Percentiles rank a stretch among this genome's conserved stretches.
Evolutionary conservation across 35 echinoderm and acorn worm genomes (phyloP).

Genomic region (Holothuria glaberrima): DNA sequence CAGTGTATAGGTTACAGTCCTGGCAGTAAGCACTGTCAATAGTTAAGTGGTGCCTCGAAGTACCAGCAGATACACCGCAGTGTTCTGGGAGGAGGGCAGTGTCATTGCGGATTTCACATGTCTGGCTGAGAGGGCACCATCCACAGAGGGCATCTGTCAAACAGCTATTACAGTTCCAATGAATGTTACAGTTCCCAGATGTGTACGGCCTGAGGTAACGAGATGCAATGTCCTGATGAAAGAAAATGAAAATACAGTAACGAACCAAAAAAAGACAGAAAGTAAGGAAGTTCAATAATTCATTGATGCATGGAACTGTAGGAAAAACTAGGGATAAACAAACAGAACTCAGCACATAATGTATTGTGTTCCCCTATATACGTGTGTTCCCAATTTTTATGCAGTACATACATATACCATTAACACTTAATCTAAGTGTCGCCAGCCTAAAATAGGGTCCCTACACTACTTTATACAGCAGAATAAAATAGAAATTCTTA

Average conservation of each 20-base stretch:
- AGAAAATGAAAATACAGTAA: neutral
- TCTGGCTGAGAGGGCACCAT: conserved; percentile 82
- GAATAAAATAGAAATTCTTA: too few relatives aligned
- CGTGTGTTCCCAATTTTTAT: too few relatives aligned
- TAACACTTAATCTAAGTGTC: too few relatives aligned
- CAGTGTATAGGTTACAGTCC: conserved; percentile 63
- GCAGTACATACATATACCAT: too few relatives aligned
- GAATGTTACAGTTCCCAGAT: conserved; percentile 54
- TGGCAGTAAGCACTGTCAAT: conserved; percentile 60
- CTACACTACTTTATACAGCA: too few relatives aligned
- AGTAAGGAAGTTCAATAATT: too few relatives aligned
- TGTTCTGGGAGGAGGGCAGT: conserved; percentile 38
- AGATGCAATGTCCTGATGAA: conserved; percentile 45
- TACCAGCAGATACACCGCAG: conserved; percentile 30
- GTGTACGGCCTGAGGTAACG: conserved; percentile 71
- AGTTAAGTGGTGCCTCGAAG: conserved; percentile 6
- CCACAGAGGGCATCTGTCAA: conserved; percentile 71
- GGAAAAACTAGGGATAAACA: too few relatives aligned
- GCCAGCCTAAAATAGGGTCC: too few relatives aligned
- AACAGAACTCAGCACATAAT: too few relatives aligned
- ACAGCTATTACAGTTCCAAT: conserved; percentile 74
- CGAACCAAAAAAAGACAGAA: neutral
- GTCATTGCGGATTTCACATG: conserved; percentile 58
- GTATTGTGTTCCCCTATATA: too few relatives aligned
- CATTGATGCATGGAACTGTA: too few relatives aligned